phyloP scores from a whole-genome alignment of 2,113 vertebrate species.

The Turnix velox region DNA sequence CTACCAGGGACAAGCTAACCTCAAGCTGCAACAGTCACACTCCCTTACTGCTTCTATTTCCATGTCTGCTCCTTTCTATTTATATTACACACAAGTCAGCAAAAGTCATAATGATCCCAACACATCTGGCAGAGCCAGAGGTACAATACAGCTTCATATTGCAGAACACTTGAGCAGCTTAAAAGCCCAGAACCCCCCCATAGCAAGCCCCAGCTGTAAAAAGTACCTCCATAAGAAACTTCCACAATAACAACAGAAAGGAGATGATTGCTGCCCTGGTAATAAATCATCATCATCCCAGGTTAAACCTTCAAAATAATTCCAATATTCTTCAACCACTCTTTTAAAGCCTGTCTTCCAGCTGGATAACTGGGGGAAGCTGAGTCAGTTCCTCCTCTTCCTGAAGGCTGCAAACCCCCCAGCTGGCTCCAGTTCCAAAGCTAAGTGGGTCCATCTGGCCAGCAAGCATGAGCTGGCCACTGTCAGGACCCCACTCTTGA shows the following conservation, averaged over 20 bases:
- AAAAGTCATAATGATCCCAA: neutral
- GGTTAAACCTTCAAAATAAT: neutral
- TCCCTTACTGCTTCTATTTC: neutral
- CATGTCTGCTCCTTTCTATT: neutral
- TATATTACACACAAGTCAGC: neutral
- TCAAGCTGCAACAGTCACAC: neutral
- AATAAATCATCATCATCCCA: neutral
- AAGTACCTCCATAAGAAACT: neutral
- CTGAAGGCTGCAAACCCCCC: neutral
- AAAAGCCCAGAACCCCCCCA: neutral
- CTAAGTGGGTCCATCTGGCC: neutral
- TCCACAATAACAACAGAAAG: neutral
- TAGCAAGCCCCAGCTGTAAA: neutral
- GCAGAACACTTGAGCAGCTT: neutral
- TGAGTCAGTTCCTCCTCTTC: neutral
- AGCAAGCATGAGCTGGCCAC: neutral
- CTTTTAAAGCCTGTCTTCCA: neutral
- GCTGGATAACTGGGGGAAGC: rapidly evolving
- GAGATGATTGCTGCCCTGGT: neutral
- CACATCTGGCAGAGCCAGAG: neutral
- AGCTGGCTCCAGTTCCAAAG: neutral
- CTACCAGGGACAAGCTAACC: neutral
- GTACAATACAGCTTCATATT: neutral
- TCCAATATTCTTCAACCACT: neutral
- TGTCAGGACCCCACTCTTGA: neutral